Evolutionary conservation across 2,797 vertebrate species (phyloP).

Genomic region (Hephaestus fuliginosus): DNA sequence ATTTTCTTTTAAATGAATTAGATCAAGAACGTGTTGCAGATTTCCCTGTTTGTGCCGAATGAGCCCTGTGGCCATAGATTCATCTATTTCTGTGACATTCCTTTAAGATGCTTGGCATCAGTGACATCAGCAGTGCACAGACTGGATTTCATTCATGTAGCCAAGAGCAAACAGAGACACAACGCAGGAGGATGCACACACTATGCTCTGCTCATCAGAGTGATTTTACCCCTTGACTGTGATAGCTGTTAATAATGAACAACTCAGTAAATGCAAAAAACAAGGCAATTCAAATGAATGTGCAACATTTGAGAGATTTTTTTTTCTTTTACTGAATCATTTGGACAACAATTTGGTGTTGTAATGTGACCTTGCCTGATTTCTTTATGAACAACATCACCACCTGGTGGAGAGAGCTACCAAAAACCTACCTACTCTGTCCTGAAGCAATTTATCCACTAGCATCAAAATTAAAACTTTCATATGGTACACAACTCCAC

Average conservation of each 20-base stretch:
- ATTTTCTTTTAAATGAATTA: slow-evolving; percentile 13
- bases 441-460: slow-evolving; percentile 36
- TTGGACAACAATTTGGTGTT: slow-evolving; percentile 13
- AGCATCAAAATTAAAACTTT: slow-evolving; percentile 24
- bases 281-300: slow-evolving; percentile 14
- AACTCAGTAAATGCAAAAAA: slow-evolving; percentile 16
- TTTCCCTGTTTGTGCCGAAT: slow-evolving; percentile 22
- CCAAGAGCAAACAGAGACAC: slow-evolving; percentile 44
- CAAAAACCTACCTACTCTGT: neutral
- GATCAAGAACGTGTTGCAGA: slow-evolving; percentile 21
- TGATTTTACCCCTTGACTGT: slow-evolving; percentile 17
- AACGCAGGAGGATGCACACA: slow-evolving; percentile 17
- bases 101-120: slow-evolving; percentile 60
- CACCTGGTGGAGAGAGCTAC: slow-evolving; percentile 72
- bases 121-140: slow-evolving; percentile 55
- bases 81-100: slow-evolving; percentile 56
- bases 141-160: slow-evolving; percentile 50
- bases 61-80: slow-evolving; percentile 47
- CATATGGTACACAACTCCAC: slow-evolving; percentile 24
- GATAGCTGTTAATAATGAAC: slow-evolving; percentile 25
- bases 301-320: neutral
- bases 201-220: neutral
- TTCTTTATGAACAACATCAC: slow-evolving; percentile 73
- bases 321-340: slow-evolving; percentile 3
- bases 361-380: slow-evolving; percentile 21